Evolutionary conservation across 2,888 invertebrate genomes (phyloP), one percentile per base, ranked within the genome.

Genomic region (Lasius fuliginosus): DNA sequence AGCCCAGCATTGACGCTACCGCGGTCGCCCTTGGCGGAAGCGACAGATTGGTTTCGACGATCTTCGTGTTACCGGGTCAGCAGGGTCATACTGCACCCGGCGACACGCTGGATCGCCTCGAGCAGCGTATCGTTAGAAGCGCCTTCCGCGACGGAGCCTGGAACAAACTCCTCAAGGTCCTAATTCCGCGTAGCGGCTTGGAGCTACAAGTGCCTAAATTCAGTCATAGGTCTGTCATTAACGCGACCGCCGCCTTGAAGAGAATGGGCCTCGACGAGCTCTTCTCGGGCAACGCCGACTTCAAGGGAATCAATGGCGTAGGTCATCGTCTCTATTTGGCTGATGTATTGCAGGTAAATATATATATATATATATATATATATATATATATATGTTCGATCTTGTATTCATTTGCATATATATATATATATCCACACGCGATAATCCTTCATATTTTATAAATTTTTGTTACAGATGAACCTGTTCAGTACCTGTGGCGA

Each of bases 181-280:
- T 98, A 3, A 96, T 98, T 87, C 97, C 98, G 30, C 96, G 98
- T 1, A 96, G 97, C 0, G 97, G 97, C 0, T 95, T 98, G 75
- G 98, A 98, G 95, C 96, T 98, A 1, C 98, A 98, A 94, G 96
- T 98, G 68, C 98, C 98, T 0, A 96, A 98, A 89, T 98, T 98
- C 94, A 97, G 97, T 15, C 98, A 98, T 91, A 96, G 97, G 88
- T 98, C 98, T 0, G 96, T 98, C 12, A 96, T 98, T 42, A 98
- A 98, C 91, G 96, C 98, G 0, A 97, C 98, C 0, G 96, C 96
- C 23, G 97, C 98, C 0, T 95, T 98, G 74, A 97, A 97, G 92
- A 96, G 97, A 87, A 97, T 98, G 97, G 98, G 98, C 0, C 95
- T 98, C 12, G 97, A 97, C 87, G 98, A 98, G 74, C 95, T 98